These are phyloP conservation scores for Sisyra terminalis DNA, from an alignment of 2,888 invertebrate species.

Conservation along the genomic window DNA sequence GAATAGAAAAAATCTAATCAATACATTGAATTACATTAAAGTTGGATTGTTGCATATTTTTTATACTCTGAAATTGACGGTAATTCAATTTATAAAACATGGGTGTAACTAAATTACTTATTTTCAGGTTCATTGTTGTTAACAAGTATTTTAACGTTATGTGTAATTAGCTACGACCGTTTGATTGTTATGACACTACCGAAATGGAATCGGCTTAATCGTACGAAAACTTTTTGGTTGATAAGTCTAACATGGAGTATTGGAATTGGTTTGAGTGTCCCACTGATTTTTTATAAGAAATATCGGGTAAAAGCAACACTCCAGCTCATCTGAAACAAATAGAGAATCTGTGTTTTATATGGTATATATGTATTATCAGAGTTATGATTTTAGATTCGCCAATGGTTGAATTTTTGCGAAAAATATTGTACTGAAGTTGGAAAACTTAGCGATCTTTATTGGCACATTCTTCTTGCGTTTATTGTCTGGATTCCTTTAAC, in stretches of 20 bases:
- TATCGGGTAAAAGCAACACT: slow-evolving; percentile 46
- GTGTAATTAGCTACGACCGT: slow-evolving; percentile 67
- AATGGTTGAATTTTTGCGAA: slow-evolving; percentile 62
- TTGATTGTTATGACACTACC: slow-evolving; percentile 65
- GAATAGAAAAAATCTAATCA: too few relatives aligned
- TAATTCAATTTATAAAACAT: too few relatives aligned
- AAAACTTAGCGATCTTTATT: slow-evolving; percentile 48
- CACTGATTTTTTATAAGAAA: slow-evolving; percentile 42
- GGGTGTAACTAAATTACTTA: not conserved
- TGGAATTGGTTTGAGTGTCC: slow-evolving; percentile 43
- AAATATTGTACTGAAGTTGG: slow-evolving; percentile 57
- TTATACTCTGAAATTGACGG: slow-evolving; percentile 1
- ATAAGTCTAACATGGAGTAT: slow-evolving; percentile 50
- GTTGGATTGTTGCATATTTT: too few relatives aligned
- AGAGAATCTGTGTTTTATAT: not conserved
- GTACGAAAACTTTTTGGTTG: slow-evolving; percentile 43
- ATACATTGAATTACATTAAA: too few relatives aligned
- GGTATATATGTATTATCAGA: not conserved
- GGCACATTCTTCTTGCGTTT: slow-evolving; percentile 58
- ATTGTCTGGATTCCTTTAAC: slow-evolving; percentile 64
- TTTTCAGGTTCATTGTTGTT: slow-evolving; percentile 48
- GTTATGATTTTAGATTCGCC: slow-evolving; percentile 35
- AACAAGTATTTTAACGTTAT: slow-evolving; percentile 60
- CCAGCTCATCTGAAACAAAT: too few relatives aligned
- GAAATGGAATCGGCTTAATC: slow-evolving; percentile 48